Evolutionary conservation across 2,113 vertebrate species (phyloP).

Genomic region (Vanacampus margaritifer): DNA sequence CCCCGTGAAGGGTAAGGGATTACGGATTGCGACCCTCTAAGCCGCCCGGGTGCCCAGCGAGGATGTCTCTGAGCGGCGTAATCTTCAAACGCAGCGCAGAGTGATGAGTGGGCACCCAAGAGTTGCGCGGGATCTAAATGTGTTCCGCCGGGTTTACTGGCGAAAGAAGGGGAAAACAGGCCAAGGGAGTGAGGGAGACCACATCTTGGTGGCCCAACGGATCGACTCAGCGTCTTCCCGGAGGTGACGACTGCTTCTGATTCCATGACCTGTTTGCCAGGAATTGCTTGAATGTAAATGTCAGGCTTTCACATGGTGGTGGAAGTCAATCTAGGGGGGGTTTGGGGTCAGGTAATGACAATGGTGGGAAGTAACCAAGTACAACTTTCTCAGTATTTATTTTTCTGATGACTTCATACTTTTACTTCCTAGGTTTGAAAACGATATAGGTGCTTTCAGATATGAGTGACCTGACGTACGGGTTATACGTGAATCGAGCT

Average conservation of each 20-base stretch:
- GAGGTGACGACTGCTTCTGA: constrained; percentile 49
- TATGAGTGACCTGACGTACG: too few species aligned
- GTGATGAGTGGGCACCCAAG: constrained; percentile 71
- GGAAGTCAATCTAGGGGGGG: constrained; percentile 60
- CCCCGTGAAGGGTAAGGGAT: constrained; percentile 74
- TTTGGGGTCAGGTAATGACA: constrained; percentile 38
- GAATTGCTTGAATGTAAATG: constrained; percentile 51
- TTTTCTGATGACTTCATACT: not conserved
- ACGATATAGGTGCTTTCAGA: too few species aligned
- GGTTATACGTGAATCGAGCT: too few species aligned
- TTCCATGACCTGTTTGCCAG: constrained; percentile 50
- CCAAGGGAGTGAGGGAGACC: not conserved
- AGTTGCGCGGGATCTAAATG: constrained; percentile 70
- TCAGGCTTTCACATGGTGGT: constrained; percentile 57
- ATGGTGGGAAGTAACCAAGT: not conserved
- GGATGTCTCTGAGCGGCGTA: constrained; percentile 72
- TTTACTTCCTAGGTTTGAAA: not conserved
- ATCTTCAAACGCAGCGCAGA: constrained; percentile 75
- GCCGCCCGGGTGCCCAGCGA: constrained; percentile 71
- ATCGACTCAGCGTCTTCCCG: constrained; percentile 50
- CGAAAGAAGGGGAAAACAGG: constrained; percentile 8
- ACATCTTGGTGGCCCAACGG: constrained; percentile 51
- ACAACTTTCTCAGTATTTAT: not conserved
- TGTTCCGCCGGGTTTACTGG: constrained; percentile 61
- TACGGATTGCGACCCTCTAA: constrained; percentile 75